Percentiles rank a stretch among this genome's conserved stretches.
These are phyloP conservation scores for Cephalotes varians DNA, from an alignment of 2,888 invertebrate genomes.

Conservation along the genomic window DNA sequence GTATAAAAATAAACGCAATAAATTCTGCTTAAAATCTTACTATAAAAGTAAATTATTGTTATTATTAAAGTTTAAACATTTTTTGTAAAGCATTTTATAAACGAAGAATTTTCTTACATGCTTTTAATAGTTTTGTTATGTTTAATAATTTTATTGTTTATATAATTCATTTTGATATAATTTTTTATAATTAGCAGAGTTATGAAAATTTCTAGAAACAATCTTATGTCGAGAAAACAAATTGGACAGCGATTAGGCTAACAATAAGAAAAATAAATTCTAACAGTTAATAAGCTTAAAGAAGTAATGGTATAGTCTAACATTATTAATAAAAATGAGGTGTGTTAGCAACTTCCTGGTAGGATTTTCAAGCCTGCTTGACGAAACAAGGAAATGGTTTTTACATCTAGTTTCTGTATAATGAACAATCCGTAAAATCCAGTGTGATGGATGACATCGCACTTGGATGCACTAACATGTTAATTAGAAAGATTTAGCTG, in stretches of 20 bases:
- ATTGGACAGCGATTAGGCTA: not conserved
- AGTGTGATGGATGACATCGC: conserved; percentile 77
- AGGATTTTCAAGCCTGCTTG: conserved; percentile 72
- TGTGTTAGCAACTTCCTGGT: conserved; percentile 76
- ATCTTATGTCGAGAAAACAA: not conserved
- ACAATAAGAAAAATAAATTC: conserved; percentile 16
- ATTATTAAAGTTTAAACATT: not conserved
- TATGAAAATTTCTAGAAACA: not conserved
- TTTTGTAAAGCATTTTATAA: not conserved
- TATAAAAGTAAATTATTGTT: not conserved
- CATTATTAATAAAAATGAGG: conserved; percentile 78
- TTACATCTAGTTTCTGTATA: conserved; percentile 52
- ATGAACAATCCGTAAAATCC: conserved; percentile 41
- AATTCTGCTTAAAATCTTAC: not conserved
- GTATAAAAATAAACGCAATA: not conserved
- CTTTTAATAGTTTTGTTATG: not conserved
- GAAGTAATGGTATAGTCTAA: conserved; percentile 39
- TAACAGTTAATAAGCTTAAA: conserved; percentile 37
- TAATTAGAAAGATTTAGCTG: conserved; percentile 26
- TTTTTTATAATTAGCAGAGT: not conserved
- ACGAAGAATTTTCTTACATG: not conserved
- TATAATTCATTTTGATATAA: not conserved
- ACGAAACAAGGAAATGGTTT: conserved; percentile 55
- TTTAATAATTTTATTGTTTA: not conserved
- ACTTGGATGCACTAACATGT: conserved; percentile 78